Evolutionary conservation across 2,797 vertebrate species (phyloP).

Genomic region (Nasua narica): DNA sequence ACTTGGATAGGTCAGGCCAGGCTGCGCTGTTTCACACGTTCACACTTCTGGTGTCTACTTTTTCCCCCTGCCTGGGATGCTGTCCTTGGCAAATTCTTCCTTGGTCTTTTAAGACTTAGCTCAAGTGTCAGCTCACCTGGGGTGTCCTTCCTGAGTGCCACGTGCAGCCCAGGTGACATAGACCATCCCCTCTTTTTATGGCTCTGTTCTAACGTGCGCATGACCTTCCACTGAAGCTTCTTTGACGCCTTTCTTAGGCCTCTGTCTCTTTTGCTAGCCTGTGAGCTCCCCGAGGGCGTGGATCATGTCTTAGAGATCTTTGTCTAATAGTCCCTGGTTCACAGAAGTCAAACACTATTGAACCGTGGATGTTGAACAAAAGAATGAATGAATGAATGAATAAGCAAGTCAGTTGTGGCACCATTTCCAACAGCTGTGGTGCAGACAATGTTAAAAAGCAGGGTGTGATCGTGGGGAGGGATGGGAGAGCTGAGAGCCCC

Average conservation of each 20-base stretch:
- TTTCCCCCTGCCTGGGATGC: not conserved
- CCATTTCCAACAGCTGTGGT: not conserved
- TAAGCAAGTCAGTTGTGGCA: not conserved
- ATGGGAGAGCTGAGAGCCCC: not conserved
- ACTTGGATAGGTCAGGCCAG: not conserved
- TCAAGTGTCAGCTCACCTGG: not conserved
- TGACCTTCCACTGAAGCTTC: not conserved
- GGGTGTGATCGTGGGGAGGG: not conserved
- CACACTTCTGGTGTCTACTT: not conserved
- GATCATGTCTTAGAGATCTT: not conserved
- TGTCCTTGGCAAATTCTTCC: not conserved
- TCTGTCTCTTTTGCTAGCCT: not conserved
- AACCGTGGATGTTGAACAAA: not conserved
- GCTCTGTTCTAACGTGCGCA: not conserved
- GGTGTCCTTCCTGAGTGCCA: not conserved
- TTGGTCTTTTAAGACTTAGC: not conserved
- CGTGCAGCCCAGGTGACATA: not conserved
- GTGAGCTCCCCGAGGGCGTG: not conserved
- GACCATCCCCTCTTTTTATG: not conserved
- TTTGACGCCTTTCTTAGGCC: not conserved
- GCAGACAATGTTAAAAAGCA: not conserved
- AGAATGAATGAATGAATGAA: not conserved
- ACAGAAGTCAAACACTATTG: not conserved
- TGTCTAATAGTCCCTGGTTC: not conserved
- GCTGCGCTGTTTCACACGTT: not conserved